Evolutionary conservation across 2,888 invertebrate genomes (phyloP), one percentile per base, ranked within the genome.

Genomic region (Apamea crenata): DNA sequence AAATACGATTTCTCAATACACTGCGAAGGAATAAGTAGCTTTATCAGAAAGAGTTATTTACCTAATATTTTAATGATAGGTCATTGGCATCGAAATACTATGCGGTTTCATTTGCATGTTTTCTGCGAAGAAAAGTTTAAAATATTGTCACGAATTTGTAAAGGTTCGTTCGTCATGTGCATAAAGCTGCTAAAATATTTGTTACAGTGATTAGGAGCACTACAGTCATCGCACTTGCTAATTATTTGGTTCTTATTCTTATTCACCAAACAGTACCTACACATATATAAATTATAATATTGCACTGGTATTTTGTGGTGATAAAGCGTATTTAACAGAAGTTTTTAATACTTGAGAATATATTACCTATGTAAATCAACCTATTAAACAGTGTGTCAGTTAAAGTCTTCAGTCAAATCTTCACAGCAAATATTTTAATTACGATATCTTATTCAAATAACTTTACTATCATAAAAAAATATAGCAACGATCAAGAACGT

Each of bases 401-500:
- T 47, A 47, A 12, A 50, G 29, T 47, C 44, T 68, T 6, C 29
- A 69, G 32, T 50, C 8, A 68, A n/a, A 44, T 32, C 4, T 47
- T 16, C 25, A 16, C 21, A 32, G 3, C 8, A 25, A 32, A 32
- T 8, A 47, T 68, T 10, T 44, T 21, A 68, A 40, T 25, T n/a
- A 68, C 6, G n/a, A 29, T 47, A 44, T 36, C 50, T 50, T 50
- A 36, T 29, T 21, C 3, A 29, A 69, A 47, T 4, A 25, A 32
- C 14, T 32, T 25, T 32, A 56, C 2, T 32, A 12, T 3, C 14
- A 16, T 56, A 63, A 50, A 59, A 59, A 29, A 66, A 47, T n/a
- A 16, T 21, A 29, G 29, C 63, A 69, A 74, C n/a, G 32, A 76
- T 67, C 65, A 79, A 71, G 47, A 79, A 63, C 21, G 29, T 79